Evolutionary conservation across 1,140 invertebrate genomes (phyloP).

Genomic region (Tetragonula clypearis): DNA sequence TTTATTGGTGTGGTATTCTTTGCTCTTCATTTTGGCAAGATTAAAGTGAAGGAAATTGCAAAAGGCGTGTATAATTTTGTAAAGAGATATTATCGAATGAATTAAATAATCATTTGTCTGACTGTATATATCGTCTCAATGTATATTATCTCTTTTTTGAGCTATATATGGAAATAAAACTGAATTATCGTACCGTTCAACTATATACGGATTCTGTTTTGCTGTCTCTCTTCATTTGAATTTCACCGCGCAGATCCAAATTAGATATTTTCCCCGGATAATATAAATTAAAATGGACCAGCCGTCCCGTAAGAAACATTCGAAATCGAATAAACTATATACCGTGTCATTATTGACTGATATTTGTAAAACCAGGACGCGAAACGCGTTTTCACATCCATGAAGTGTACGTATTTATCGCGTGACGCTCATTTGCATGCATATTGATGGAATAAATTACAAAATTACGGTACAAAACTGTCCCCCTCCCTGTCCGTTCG

Average conservation of each 20-base stretch:
- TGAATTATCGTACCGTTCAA: not conserved
- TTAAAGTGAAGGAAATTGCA: too few species aligned
- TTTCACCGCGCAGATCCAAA: too few species aligned
- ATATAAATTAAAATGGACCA: not conserved
- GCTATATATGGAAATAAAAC: not conserved
- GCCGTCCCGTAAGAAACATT: not conserved
- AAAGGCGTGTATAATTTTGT: not conserved
- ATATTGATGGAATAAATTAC: slow-evolving; percentile 47
- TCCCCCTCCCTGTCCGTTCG: too few species aligned
- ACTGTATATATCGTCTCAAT: not conserved
- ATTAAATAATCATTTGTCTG: not conserved
- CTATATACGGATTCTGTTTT: not conserved
- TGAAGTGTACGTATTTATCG: slow-evolving; percentile 1
- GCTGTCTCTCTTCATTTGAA: not conserved
- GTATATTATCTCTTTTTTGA: too few species aligned
- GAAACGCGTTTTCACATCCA: not conserved
- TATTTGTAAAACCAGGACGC: not conserved
- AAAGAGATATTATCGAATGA: not conserved
- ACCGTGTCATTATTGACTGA: not conserved
- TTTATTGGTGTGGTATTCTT: not conserved
- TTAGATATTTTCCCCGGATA: not conserved
- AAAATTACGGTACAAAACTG: slow-evolving; percentile 38
- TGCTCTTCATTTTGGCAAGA: not conserved
- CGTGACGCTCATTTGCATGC: slow-evolving; percentile 33
- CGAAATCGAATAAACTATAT: not conserved